Conservation (phyloP, 2,888 invertebrate genomes). For the Ecdyonurus torrentis region DNA sequence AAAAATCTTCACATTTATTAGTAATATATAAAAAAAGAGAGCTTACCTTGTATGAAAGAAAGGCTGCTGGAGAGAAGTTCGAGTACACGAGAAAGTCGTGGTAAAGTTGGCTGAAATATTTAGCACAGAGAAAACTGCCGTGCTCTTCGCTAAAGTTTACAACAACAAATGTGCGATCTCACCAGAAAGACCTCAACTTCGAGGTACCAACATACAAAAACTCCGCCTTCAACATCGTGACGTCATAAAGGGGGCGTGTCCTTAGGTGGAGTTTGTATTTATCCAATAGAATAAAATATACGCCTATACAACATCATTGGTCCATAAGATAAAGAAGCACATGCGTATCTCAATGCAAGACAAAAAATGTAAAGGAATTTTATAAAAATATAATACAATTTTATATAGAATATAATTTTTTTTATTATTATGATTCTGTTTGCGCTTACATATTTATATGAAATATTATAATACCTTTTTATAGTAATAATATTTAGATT, state of each 20-base stretch:
- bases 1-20: too few relatives aligned
- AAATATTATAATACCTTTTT: too few relatives aligned
- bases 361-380: not conserved
- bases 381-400: not conserved
- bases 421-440: not conserved
- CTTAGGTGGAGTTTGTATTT: not conserved
- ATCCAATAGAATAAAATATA: not conserved
- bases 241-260: not conserved
- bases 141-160: not conserved
- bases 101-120: not conserved
- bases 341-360: not conserved
- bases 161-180: not conserved
- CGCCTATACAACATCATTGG: not conserved
- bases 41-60: too few relatives aligned
- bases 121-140: not conserved
- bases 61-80: too few relatives aligned
- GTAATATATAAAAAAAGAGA: too few relatives aligned
- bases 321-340: not conserved
- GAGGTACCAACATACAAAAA: not conserved
- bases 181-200: not conserved
- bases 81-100: not conserved
- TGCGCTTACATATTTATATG: too few relatives aligned
- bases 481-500: not conserved
- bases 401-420: not conserved
- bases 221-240: not conserved